Conservation (phyloP, 2,113 vertebrate genomes). For the Puntigrus tetrazona region DNA sequence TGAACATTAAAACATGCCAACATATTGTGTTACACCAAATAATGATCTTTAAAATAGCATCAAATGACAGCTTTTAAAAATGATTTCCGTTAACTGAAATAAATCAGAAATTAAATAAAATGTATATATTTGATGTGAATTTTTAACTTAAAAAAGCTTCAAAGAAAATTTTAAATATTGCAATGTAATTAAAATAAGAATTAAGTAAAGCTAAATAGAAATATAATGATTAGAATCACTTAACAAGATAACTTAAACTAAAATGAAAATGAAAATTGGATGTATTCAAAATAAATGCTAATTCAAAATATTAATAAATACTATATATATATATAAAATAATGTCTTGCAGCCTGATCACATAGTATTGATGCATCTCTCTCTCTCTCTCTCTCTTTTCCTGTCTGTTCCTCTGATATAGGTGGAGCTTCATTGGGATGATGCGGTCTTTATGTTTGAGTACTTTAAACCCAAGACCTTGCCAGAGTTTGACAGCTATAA, state of each 20-base stretch:
- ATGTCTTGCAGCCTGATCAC: background rate
- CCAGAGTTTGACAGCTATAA: slow-evolving; percentile 99
- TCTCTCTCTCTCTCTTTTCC: slow-evolving; percentile 14
- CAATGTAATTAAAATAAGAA: background rate
- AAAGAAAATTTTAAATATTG: background rate
- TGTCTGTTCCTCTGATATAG: slow-evolving; percentile 66
- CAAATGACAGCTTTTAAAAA: too few species aligned
- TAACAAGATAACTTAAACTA: background rate
- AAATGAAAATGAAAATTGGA: background rate
- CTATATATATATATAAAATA: background rate
- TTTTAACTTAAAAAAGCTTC: background rate
- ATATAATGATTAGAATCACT: background rate
- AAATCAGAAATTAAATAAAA: background rate
- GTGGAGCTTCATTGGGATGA: slow-evolving; percentile 93
- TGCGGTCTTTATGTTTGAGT: slow-evolving; percentile 92
- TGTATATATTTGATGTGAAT: background rate
- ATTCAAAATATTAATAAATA: background rate
- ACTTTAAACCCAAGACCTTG: slow-evolving; percentile 96
- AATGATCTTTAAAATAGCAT: too few species aligned
- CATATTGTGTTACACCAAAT: too few species aligned
- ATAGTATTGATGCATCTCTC: background rate
- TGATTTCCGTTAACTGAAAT: background rate
- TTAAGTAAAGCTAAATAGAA: background rate
- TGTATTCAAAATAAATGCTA: background rate
- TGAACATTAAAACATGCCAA: too few species aligned